These are phyloP conservation scores for Drosophila subobscura DNA, from an alignment of 1,140 invertebrate genomes.

Conservation along the genomic window DNA sequence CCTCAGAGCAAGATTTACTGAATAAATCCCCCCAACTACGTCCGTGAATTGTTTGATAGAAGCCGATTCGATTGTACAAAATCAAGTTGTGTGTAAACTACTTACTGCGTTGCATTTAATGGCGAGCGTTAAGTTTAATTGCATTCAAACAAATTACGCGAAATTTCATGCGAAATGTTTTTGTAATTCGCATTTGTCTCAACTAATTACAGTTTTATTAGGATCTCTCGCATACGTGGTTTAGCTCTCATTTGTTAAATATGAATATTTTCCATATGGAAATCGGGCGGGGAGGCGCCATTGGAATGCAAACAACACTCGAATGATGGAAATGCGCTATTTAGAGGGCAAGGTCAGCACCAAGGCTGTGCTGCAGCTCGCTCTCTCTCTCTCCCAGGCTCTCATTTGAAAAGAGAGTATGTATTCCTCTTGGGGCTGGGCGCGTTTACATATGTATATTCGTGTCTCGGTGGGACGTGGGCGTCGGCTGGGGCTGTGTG, in stretches of 20 bases:
- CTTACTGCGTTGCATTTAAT: constrained; percentile 48
- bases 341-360: constrained; percentile 55
- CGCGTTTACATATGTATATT: constrained; percentile 4
- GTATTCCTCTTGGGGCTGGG: constrained; percentile 3
- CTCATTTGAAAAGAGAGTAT: constrained; percentile 6
- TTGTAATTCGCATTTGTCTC: constrained; percentile 13
- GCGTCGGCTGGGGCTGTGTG: not conserved
- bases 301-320: constrained; percentile 21
- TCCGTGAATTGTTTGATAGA: not conserved
- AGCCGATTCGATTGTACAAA: not conserved
- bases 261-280: constrained; percentile 35
- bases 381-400: not conserved
- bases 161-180: constrained; percentile 20
- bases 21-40: not conserved
- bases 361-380: not conserved
- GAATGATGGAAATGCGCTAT: constrained; percentile 27
- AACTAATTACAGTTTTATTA: constrained; percentile 17
- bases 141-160: constrained; percentile 12
- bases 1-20: too few relatives aligned
- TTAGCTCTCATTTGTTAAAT: constrained; percentile 2
- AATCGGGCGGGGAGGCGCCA: constrained; percentile 23
- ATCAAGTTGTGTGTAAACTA: constrained; percentile 17
- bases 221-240: not conserved
- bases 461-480: not conserved
- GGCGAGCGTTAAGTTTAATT: constrained; percentile 26